Percentiles rank a stretch among this genome's conserved stretches.
phyloP scores from a whole-genome alignment of 92 coral and sea anemone genomes.

The Actinernus sp. region DNA sequence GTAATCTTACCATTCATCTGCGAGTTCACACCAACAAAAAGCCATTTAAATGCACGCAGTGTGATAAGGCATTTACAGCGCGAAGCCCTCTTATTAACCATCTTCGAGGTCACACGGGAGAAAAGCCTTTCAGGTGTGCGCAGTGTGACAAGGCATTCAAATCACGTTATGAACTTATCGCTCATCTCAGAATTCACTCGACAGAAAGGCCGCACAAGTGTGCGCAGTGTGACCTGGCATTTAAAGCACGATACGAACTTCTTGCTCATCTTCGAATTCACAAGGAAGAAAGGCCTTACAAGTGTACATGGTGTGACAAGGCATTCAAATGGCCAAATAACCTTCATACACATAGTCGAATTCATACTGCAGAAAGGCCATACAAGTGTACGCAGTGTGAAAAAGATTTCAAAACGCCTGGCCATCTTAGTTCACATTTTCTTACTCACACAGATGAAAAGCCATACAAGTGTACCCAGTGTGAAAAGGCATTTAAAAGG shows the following conservation, averaged over 20 bases:
- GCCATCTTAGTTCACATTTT: too few species aligned
- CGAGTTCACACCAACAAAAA: constrained; percentile 44
- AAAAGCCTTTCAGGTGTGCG: constrained; percentile 51
- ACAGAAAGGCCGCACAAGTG: too few species aligned
- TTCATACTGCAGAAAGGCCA: constrained; percentile 10
- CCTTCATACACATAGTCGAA: constrained; percentile 4
- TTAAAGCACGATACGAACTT: too few species aligned
- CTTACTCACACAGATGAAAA: too few species aligned
- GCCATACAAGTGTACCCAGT: too few species aligned
- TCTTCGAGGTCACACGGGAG: constrained; percentile 62
- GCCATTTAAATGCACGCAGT: constrained; percentile 45
- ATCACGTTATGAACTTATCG: too few species aligned
- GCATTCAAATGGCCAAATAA: not conserved
- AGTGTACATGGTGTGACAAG: constrained; percentile 28
- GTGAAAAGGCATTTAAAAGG: too few species aligned
- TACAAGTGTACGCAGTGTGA: constrained; percentile 13
- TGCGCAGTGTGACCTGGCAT: too few species aligned
- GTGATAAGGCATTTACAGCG: constrained; percentile 48
- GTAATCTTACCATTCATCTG: constrained; percentile 44
- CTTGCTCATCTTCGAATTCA: too few species aligned
- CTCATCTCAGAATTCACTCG: too few species aligned
- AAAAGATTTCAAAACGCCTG: too few species aligned
- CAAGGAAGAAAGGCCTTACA: constrained; percentile 35
- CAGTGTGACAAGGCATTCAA: constrained; percentile 56
- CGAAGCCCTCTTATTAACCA: constrained; percentile 26